Evolutionary conservation across 2,113 vertebrate species (phyloP).

Genomic region (Camelus bactrianus): DNA sequence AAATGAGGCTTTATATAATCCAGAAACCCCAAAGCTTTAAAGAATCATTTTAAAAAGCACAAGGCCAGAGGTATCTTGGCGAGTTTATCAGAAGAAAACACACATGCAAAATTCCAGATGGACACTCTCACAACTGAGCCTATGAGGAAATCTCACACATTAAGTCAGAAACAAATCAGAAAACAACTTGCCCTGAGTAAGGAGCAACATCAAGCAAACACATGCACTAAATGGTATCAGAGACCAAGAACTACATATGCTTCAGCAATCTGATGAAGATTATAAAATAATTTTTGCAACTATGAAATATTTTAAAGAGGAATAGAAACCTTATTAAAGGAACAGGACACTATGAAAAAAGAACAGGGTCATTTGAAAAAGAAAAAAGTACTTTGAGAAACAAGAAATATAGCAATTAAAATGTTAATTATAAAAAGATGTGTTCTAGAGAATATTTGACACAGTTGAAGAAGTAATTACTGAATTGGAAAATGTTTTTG

Average conservation of each 20-base stretch:
- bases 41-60: neutral
- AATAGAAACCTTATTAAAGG: neutral
- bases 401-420: neutral
- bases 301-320: neutral
- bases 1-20: neutral
- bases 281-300: neutral
- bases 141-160: neutral
- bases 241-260: neutral
- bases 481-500: neutral
- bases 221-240: neutral
- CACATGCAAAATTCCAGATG: neutral
- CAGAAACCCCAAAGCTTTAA: neutral
- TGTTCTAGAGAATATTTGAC: neutral
- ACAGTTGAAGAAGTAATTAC: neutral
- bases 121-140: neutral
- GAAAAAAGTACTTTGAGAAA: neutral
- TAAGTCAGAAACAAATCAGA: neutral
- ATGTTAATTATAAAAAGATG: neutral
- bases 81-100: neutral
- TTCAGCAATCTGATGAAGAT: neutral
- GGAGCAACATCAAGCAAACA: neutral
- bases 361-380: neutral
- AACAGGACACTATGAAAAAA: neutral
- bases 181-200: neutral
- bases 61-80: neutral